Conservation (phyloP, 2,888 invertebrate genomes). For the Leptinotarsa peninsularis region DNA sequence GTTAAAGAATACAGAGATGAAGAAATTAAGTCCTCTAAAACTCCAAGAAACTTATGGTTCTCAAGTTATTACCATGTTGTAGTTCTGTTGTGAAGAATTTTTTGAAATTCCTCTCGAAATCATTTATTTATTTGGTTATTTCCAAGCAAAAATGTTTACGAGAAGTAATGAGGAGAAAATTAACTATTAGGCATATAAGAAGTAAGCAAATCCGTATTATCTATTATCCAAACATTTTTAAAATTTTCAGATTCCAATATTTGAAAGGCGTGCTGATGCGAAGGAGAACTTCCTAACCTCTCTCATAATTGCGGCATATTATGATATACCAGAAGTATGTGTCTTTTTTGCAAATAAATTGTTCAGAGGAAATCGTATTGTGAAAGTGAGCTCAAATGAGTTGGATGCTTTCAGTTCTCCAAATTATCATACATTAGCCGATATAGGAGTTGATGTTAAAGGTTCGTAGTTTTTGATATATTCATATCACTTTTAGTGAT, state of each 20-base stretch:
- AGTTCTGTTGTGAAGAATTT: no score
- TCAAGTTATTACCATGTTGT: no score
- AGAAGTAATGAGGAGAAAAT: no score
- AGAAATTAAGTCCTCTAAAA: no score
- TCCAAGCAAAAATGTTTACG: no score
- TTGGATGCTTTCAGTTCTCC: constrained; percentile 89
- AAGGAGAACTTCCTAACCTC: constrained; percentile 93
- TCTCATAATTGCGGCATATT: constrained; percentile 88
- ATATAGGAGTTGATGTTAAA: constrained; percentile 84
- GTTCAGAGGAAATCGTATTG: constrained; percentile 88
- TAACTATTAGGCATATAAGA: no score
- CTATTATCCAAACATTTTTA: background rate
- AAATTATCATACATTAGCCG: constrained; percentile 85
- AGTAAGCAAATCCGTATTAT: no score
- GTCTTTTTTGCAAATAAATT: constrained; percentile 91
- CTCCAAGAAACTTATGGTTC: no score
- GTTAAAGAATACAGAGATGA: no score
- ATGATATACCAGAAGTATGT: constrained; percentile 92
- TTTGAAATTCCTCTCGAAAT: no score
- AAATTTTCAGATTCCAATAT: constrained; percentile 83
- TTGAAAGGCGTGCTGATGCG: constrained; percentile 93
- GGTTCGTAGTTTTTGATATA: constrained; percentile 62
- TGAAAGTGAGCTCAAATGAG: constrained; percentile 79
- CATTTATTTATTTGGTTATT: no score
- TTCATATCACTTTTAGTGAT: background rate